Evolutionary conservation across 1,140 invertebrate genomes (phyloP).

Genomic region (Centruroides sculpturatus): DNA sequence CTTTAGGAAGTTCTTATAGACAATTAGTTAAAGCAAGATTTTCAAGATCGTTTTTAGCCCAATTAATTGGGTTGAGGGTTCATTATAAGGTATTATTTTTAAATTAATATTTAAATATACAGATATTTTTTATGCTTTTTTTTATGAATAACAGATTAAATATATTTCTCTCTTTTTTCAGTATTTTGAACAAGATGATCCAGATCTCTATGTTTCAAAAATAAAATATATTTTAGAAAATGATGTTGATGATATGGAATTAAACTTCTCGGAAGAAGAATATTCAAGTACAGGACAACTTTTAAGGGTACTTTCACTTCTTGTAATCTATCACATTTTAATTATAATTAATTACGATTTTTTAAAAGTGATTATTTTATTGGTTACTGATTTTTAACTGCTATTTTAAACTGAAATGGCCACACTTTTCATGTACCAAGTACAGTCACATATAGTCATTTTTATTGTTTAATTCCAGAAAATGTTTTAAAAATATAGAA

Average conservation of each 20-base stretch:
- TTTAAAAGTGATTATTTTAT: too few relatives aligned
- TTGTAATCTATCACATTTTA: not conserved
- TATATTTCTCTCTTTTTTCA: constrained; percentile 25
- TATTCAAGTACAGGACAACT: constrained; percentile 65
- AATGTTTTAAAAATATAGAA: too few relatives aligned
- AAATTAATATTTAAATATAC: too few relatives aligned
- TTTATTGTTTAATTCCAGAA: too few relatives aligned
- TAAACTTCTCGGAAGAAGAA: constrained; percentile 77
- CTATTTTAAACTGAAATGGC: too few relatives aligned
- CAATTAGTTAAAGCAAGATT: constrained; percentile 80
- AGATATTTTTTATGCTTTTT: too few relatives aligned
- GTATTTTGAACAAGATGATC: constrained; percentile 93
- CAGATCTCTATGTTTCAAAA: constrained; percentile 78
- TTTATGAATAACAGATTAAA: too few relatives aligned
- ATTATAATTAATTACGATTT: too few relatives aligned
- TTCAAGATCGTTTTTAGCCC: constrained; percentile 81
- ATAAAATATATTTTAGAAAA: constrained; percentile 84
- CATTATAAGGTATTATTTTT: constrained; percentile 57
- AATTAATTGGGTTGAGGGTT: constrained; percentile 79
- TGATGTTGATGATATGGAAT: constrained; percentile 68
- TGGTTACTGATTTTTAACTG: too few relatives aligned
- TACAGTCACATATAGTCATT: too few relatives aligned
- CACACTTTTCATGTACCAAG: too few relatives aligned
- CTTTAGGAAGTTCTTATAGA: constrained; percentile 67
- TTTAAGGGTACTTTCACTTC: constrained; percentile 34